Percentiles rank a stretch among this genome's conserved stretches.
Evolutionary conservation across 2,797 vertebrate species (phyloP).

Genomic region (Bovichtus diacanthus): DNA sequence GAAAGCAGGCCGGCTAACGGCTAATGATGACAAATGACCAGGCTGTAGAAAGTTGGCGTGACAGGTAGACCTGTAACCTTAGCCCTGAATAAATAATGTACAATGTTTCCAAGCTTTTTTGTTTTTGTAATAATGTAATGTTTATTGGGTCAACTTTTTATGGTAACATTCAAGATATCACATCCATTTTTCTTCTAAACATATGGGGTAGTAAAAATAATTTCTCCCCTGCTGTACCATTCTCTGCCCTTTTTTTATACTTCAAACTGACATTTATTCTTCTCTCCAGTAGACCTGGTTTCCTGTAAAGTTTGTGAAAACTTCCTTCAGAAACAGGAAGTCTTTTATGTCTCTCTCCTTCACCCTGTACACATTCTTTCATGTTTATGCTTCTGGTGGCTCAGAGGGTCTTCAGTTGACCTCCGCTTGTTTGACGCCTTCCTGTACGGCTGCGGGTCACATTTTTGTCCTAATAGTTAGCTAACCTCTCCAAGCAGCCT

Average conservation of each 20-base stretch:
- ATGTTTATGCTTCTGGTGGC: neutral
- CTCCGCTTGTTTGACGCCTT: conserved; percentile 27
- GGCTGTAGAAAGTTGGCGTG: neutral
- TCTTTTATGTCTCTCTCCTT: conserved; percentile 37
- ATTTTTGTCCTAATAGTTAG: conserved; percentile 28
- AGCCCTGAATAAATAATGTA: neutral
- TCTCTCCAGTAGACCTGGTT: neutral
- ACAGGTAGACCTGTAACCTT: neutral
- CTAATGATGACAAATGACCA: neutral
- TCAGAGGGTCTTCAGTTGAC: conserved; percentile 21
- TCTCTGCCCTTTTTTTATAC: conserved; percentile 5
- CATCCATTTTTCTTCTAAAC: neutral
- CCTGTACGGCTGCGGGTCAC: conserved; percentile 5
- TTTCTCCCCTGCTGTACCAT: neutral
- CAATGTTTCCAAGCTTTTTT: neutral
- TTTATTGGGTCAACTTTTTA: neutral
- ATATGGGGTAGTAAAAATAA: rapidly evolving
- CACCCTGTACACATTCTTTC: neutral
- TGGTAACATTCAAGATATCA: neutral
- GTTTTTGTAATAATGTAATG: neutral
- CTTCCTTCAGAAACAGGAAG: conserved; percentile 42
- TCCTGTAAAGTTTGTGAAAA: conserved; percentile 33
- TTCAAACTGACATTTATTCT: conserved; percentile 7
- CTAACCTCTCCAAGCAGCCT: conserved; percentile 20
- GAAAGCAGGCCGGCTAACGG: neutral